A percentile compares a stretch with the other conserved stretches of the same genome.
phyloP scores from a whole-genome alignment of 2,113 vertebrate genomes.

The Pomatorhinus ruficollis region DNA sequence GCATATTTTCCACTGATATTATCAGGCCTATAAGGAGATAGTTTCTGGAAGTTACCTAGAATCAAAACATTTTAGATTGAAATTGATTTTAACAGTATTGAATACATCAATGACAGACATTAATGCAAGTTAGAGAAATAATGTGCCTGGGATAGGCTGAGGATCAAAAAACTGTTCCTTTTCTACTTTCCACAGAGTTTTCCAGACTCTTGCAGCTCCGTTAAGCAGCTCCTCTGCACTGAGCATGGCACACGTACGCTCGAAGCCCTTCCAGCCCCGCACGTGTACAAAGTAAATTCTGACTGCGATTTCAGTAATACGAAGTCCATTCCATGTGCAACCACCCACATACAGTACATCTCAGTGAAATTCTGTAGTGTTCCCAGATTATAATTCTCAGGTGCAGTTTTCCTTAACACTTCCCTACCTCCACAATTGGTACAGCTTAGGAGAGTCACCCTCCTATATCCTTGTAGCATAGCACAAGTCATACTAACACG shows the following conservation, averaged over 20 bases:
- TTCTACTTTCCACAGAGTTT: background rate
- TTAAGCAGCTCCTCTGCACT: background rate
- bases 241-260: rapidly evolving
- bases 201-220: background rate
- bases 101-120: background rate
- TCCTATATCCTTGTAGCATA: background rate
- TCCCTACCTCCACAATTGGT: background rate
- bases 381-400: background rate
- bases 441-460: rapidly evolving
- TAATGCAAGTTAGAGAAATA: background rate
- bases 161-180: background rate
- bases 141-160: background rate
- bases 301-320: background rate
- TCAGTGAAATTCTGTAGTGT: background rate
- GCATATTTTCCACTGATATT: background rate
- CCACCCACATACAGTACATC: background rate
- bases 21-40: background rate
- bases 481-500: background rate
- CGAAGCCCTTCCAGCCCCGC: background rate
- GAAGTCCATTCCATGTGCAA: background rate
- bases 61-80: background rate
- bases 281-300: background rate
- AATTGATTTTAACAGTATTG: background rate
- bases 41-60: background rate
- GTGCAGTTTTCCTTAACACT: background rate